Conservation (phyloP, 2,797 vertebrate species). For the Mormyrus hasselquistii region DNA sequence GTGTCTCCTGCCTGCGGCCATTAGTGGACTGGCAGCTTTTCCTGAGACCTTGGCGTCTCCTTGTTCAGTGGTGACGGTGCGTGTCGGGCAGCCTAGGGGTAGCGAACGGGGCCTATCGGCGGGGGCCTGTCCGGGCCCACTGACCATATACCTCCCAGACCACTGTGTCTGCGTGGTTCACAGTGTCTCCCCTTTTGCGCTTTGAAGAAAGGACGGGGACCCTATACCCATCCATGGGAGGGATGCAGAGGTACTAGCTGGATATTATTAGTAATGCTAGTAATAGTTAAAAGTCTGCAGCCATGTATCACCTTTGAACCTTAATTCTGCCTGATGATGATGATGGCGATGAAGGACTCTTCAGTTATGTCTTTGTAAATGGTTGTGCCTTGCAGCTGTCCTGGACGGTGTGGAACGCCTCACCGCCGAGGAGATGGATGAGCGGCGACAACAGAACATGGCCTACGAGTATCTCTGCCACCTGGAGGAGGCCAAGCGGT, state of each 20-base stretch:
- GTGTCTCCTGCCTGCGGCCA: neutral
- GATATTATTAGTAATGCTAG: neutral
- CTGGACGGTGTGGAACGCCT: constrained; percentile 96
- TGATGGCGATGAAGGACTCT: neutral
- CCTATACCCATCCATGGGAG: neutral
- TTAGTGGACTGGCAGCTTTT: neutral
- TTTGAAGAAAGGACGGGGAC: neutral
- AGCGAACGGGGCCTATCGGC: neutral
- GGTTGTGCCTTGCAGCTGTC: constrained; percentile 66
- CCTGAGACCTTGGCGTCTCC: neutral
- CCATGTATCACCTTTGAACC: neutral
- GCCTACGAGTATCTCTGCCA: constrained; percentile 97
- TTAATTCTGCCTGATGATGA: neutral
- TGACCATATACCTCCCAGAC: neutral
- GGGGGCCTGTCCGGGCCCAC: neutral
- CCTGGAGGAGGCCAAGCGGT: constrained; percentile 96
- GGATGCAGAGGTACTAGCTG: neutral
- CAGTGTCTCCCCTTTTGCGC: neutral
- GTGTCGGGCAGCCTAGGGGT: neutral
- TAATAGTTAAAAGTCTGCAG: neutral
- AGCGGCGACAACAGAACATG: constrained; percentile 88
- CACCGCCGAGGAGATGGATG: constrained; percentile 98
- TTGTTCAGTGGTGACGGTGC: neutral
- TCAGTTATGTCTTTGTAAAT: neutral
- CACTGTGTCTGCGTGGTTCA: neutral